Conservation (phyloP, 2,888 invertebrate species). For the Lydus trimaculatus region DNA sequence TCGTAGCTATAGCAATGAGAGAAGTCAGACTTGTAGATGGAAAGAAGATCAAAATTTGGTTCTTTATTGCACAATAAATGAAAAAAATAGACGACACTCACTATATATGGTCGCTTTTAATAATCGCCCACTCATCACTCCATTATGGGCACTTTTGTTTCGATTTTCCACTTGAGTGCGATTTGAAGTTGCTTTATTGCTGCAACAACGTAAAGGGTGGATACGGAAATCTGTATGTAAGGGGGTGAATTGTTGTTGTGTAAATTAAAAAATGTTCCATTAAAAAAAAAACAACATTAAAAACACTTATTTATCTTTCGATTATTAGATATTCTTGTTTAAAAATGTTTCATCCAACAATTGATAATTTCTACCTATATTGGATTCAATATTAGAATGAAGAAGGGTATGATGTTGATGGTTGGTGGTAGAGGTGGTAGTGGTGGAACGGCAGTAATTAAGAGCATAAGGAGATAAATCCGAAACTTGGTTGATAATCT, state of each 20-base stretch:
- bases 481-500: constrained; percentile 39
- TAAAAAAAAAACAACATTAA: not conserved
- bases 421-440: not conserved
- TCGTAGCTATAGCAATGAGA: not conserved
- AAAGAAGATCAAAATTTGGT: not conserved
- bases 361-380: constrained; percentile 2
- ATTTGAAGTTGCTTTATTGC: constrained; percentile 45
- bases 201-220: constrained; percentile 11
- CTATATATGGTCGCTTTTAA: not conserved
- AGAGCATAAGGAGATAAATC: constrained; percentile 17
- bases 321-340: not conserved
- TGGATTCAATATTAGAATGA: constrained; percentile 1
- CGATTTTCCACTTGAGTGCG: constrained; percentile 48
- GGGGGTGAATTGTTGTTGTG: not conserved
- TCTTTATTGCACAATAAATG: not conserved
- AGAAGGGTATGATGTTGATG: not conserved
- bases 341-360: not conserved
- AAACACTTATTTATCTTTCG: not conserved
- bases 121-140: not conserved
- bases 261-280: constrained; percentile 2
- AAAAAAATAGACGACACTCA: not conserved
- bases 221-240: not conserved
- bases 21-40: not conserved
- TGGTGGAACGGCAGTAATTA: constrained; percentile 4
- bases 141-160: constrained; percentile 48